Percentiles rank a stretch among this genome's conserved stretches.
phyloP scores from a whole-genome alignment of 1,140 invertebrate species.

The Papilio aristodemus region DNA sequence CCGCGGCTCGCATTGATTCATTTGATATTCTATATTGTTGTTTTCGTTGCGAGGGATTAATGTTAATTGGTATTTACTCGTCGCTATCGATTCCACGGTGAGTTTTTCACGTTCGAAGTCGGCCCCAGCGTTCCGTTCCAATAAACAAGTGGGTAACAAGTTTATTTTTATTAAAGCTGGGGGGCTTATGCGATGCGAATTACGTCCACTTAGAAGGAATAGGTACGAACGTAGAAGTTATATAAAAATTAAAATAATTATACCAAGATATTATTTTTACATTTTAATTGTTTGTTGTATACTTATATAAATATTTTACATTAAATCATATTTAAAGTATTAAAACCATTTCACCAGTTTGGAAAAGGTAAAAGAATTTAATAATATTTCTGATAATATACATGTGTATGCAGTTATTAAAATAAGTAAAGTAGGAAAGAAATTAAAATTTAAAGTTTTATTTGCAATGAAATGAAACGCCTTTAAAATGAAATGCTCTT shows the following conservation, averaged over 20 bases:
- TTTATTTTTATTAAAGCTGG: conserved; percentile 29
- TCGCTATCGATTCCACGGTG: conserved; percentile 13
- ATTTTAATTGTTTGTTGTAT: too few species aligned
- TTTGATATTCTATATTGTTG: conserved; percentile 36
- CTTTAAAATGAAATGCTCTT: neutral
- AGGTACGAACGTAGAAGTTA: neutral
- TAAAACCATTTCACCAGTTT: too few species aligned
- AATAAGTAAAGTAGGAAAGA: too few species aligned
- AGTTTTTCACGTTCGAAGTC: conserved; percentile 23
- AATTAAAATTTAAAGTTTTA: too few species aligned
- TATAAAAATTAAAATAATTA: too few species aligned
- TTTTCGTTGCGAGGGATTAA: conserved; percentile 22
- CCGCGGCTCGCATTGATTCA: conserved; percentile 33
- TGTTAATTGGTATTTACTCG: conserved; percentile 40
- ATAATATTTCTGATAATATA: too few species aligned
- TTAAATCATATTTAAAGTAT: too few species aligned
- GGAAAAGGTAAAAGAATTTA: too few species aligned
- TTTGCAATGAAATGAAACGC: too few species aligned
- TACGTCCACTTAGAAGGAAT: conserved; percentile 10
- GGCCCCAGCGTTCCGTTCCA: conserved; percentile 22
- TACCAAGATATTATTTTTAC: too few species aligned
- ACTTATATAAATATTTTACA: too few species aligned
- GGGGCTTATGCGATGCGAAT: conserved; percentile 24
- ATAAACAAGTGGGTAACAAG: conserved; percentile 29
- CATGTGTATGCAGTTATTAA: too few species aligned